Evolutionary conservation across 2,797 vertebrate species (phyloP).

Genomic region (Poeciliopsis paucimaculata): DNA sequence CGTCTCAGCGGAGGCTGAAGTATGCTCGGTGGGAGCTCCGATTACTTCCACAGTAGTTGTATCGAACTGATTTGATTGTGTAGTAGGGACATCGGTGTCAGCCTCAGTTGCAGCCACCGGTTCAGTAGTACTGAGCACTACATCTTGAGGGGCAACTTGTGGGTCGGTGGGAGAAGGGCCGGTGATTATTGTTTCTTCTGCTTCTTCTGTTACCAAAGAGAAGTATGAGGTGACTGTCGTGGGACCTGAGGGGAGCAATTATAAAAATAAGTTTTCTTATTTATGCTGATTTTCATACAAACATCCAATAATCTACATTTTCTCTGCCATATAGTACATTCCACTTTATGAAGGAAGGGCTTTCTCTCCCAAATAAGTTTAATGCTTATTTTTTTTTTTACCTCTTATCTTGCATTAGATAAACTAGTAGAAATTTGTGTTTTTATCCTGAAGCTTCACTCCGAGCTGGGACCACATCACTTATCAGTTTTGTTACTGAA

Average conservation of each 20-base stretch:
- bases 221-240: conserved; percentile 33
- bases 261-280: neutral
- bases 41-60: neutral
- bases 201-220: accelerated
- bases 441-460: neutral
- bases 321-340: neutral
- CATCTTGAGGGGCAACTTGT: accelerated
- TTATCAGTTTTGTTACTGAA: neutral
- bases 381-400: neutral
- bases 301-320: too few relatives aligned
- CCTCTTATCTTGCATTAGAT: neutral
- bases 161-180: neutral
- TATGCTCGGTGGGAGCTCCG: neutral
- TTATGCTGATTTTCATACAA: neutral
- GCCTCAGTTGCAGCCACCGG: neutral
- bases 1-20: neutral
- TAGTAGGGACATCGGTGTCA: neutral
- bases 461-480: neutral
- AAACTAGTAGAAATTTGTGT: neutral
- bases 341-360: neutral
- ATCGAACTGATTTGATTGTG: neutral
- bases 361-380: neutral
- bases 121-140: neutral
- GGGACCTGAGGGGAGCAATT: conserved; percentile 62
- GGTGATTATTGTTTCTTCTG: conserved; percentile 9